A percentile compares a stretch with the other conserved stretches of the same genome.
Conservation (phyloP, 1,140 invertebrate species). For the Condylostylus longicornis region DNA sequence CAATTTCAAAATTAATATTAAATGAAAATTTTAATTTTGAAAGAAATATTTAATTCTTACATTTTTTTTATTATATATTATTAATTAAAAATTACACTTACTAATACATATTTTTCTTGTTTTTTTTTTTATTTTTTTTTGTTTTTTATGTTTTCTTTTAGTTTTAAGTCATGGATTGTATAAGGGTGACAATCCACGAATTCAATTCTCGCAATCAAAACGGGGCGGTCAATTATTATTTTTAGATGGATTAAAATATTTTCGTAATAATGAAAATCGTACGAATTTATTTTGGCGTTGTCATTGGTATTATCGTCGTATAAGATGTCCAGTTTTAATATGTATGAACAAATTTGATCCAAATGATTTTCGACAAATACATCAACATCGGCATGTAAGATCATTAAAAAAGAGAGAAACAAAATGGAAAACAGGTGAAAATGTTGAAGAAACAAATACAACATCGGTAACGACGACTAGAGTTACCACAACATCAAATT, state of each 20-base stretch:
- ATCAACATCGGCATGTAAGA: slow-evolving; percentile 22
- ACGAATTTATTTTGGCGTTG: slow-evolving; percentile 30
- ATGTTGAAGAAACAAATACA: no score
- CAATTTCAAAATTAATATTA: no score
- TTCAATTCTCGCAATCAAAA: slow-evolving; percentile 26
- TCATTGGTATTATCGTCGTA: slow-evolving; percentile 27
- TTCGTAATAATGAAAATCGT: slow-evolving; percentile 28
- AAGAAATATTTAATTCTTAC: no score
- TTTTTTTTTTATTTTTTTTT: slow-evolving; percentile 2
- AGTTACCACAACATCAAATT: no score
- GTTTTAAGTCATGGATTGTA: slow-evolving; percentile 17
- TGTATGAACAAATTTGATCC: slow-evolving; percentile 26
- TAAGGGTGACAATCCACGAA: slow-evolving; percentile 18
- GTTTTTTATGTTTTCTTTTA: slow-evolving; percentile 8
- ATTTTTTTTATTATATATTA: no score
- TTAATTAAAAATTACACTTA: no score
- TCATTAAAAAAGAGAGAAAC: slow-evolving; percentile 3
- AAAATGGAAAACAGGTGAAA: no score
- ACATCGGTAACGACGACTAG: no score
- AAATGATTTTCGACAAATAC: slow-evolving; percentile 26
- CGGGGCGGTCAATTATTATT: slow-evolving; percentile 26
- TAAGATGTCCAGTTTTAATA: slow-evolving; percentile 26
- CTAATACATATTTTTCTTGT: no score
- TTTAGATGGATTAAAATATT: slow-evolving; percentile 27
- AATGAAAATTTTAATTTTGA: no score